Base-by-base conservation (phyloP, 2,113 vertebrate species). In the Clupea harengus region DNA sequence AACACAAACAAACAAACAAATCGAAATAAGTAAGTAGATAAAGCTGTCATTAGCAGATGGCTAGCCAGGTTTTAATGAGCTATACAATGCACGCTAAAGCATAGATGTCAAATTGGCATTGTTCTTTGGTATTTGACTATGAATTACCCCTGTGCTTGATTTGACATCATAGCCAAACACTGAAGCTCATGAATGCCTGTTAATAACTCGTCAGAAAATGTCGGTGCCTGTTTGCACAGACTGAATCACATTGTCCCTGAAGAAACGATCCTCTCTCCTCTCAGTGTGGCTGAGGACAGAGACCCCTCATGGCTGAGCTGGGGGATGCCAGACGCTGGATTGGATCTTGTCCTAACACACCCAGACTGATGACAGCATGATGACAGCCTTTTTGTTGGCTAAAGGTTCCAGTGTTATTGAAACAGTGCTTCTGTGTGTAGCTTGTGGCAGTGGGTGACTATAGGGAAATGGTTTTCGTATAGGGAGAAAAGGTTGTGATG, bases 341-440 rank as follows among this genome's bases (percentile, higher is more conserved):
- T 39, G 13, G 2, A 93, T 90, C 92, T 93, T 47, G 82, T 83
- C 47, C 32, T 32, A 17, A 39, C 32, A 18, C 72, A 60, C 54
- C 18, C 54, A 60, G 54, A 60, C 54, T 1, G 54, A 60, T 60
- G 54, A 72, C 25, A 28, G 64, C 7, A 3, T 13, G 7, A 8
- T n/a, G 60, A n/a, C 60, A n/a, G 60, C 67, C 72, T 78, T 78
- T 78, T 78, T 15, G 72, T 78, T 28, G 28, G 32, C 32, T 78
- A 39, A 32, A 78, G 72, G 32, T 32, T 78, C 28, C 72, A 44
- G 72, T 78, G 32, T 39, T 39, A 67, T 67, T 78, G 28, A 78
- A 78, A 78, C 32, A 17, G 72, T 39, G 72, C 10, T 13, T 54
- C n/a, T 64, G 85, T 44, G 6, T 81, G 13, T 85, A 82, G 60